Base-by-base conservation (phyloP, 2,888 invertebrate genomes). In the Melipona bicolor region DNA sequence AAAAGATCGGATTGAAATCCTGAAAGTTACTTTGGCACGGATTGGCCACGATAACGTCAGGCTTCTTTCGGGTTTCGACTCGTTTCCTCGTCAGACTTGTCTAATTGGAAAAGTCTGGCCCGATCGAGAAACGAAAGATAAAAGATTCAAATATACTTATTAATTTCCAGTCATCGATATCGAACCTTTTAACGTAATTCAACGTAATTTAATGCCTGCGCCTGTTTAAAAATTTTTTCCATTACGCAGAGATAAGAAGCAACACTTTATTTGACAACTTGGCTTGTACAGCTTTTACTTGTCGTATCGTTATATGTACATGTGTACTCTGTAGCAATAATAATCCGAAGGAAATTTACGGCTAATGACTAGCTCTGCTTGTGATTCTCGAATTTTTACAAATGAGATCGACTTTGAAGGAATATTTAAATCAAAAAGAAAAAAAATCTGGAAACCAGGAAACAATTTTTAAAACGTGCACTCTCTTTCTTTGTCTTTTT, bases 1-100 rank as follows among this genome's bases (percentile, higher is more conserved):
- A 15, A 49, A 15, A 61, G 61, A 56, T 56, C 49, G 32, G 50
- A 62, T 50, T 50, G 72, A 61, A 72, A 72, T 72, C 49, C 32
- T 61, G 61, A 72, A 62, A 61, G 72, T 72, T 72, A 72, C 24
- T 59, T 0, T 43, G 27, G 50, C 24, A 21, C 27, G 43, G 49
- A 49, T 72, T 72, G 62, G 32, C 50, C 61, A 21, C 21, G 27
- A 9, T 17, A 19, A 13, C 27, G 72, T 27, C 56, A 56, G n/a
- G 17, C 32, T 54, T 32, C 52, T 27, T 4, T 21, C 43, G 21
- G 71, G 13, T 27, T 59, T 59, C 43, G 24, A 59, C 43, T 71
- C 24, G 52, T 69, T 56, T 36, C 15, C 21, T 11, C 21, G 24
- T 4, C 24, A 49, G 27, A 49, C 13, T 2, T 17, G 59, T 71